phyloP scores from a whole-genome alignment of 2,113 vertebrate species.

The Eupsittula cactorum region DNA sequence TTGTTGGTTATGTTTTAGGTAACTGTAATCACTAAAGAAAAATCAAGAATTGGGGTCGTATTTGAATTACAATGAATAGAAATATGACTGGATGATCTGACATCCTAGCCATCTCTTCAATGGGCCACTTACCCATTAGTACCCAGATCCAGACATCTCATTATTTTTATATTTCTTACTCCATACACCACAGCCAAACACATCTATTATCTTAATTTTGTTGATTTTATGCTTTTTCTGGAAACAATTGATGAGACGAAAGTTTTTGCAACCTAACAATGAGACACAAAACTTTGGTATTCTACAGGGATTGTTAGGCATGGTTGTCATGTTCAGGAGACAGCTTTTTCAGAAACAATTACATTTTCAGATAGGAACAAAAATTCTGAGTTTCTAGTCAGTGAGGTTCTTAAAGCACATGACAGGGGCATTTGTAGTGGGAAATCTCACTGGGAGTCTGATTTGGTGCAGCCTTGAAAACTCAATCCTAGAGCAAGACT shows the following conservation, averaged over 20 bases:
- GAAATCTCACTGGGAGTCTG: not conserved
- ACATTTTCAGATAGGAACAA: not conserved
- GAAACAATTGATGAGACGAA: rapidly evolving
- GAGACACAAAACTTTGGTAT: no score
- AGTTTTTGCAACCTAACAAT: not conserved
- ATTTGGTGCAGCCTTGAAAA: not conserved
- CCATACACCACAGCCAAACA: not conserved
- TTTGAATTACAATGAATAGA: not conserved
- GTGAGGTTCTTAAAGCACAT: not conserved
- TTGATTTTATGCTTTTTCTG: not conserved
- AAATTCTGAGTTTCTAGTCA: not conserved
- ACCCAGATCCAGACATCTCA: not conserved
- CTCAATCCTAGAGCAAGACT: rapidly evolving
- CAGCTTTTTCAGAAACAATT: not conserved
- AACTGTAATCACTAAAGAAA: not conserved
- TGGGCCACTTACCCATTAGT: not conserved
- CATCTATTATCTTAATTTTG: not conserved
- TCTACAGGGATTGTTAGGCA: not conserved
- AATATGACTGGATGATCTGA: not conserved
- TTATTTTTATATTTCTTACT: not conserved
- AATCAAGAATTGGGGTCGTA: not conserved
- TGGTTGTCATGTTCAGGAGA: not conserved
- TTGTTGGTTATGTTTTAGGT: not conserved
- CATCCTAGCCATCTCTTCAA: not conserved
- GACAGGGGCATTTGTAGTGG: not conserved